Conservation (phyloP, 2,113 vertebrate species). For the Sinocyclocheilus rhinocerous region DNA sequence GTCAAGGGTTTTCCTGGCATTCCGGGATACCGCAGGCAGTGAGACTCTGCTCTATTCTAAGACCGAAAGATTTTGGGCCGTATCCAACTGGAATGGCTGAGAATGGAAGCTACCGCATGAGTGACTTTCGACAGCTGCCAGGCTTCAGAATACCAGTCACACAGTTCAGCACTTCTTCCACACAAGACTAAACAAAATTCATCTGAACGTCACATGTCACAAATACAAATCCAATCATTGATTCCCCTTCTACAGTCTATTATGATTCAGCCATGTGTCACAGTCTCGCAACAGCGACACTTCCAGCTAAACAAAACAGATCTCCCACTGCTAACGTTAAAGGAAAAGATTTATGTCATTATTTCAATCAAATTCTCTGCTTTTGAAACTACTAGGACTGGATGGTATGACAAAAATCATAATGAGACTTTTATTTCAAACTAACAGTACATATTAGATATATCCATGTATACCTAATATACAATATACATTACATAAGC, state of each 20-base stretch:
- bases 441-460: background rate
- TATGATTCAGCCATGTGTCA: conserved; percentile 55
- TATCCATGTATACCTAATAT: background rate
- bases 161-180: conserved; percentile 21
- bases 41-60: conserved; percentile 16
- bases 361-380: background rate
- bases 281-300: conserved; percentile 28
- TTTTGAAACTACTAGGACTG: background rate
- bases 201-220: conserved; percentile 34
- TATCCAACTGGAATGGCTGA: conserved; percentile 25
- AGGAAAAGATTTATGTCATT: background rate
- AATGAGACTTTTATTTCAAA: background rate
- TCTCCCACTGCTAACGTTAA: background rate
- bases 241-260: conserved; percentile 43
- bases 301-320: conserved; percentile 23
- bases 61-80: conserved; percentile 8
- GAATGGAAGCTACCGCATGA: conserved; percentile 27
- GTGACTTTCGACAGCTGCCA: conserved; percentile 48
- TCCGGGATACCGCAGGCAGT: conserved; percentile 5
- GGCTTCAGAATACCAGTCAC: conserved; percentile 43
- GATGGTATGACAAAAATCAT: background rate
- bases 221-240: conserved; percentile 39
- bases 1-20: conserved; percentile 41
- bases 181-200: conserved; percentile 47
- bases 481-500: background rate